These are phyloP conservation scores for Allacma fusca DNA, from an alignment of 2,888 invertebrate species.

Conservation along the genomic window DNA sequence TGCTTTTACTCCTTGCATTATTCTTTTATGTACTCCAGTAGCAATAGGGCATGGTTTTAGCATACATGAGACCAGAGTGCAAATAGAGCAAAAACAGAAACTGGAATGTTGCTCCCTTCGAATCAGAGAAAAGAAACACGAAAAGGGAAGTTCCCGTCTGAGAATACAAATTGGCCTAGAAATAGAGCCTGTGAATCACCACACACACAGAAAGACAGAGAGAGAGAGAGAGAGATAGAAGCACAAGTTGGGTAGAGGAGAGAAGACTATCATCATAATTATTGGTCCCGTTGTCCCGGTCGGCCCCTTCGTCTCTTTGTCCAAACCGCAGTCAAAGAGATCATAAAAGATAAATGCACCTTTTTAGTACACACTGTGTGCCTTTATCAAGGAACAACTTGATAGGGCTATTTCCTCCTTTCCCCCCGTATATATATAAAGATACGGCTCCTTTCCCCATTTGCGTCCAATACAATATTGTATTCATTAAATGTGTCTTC, in stretches of 20 bases:
- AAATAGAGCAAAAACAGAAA: too few species aligned
- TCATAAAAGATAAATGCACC: conserved; percentile 33
- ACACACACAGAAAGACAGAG: background rate
- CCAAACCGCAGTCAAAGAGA: conserved; percentile 21
- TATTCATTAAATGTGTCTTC: too few species aligned
- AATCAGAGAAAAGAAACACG: conserved; percentile 26
- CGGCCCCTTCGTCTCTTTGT: background rate
- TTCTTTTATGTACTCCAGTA: background rate
- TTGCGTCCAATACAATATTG: background rate
- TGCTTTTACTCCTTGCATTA: background rate
- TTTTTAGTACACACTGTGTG: conserved; percentile 24
- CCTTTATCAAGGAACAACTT: background rate
- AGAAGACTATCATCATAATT: conserved; percentile 38
- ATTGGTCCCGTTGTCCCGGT: conserved; percentile 25
- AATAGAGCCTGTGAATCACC: conserved; percentile 21
- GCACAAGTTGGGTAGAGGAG: too few species aligned
- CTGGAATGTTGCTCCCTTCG: too few species aligned
- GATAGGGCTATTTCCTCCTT: background rate
- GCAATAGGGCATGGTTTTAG: background rate
- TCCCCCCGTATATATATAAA: too few species aligned
- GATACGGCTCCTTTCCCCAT: background rate
- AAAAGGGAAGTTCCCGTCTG: conserved; percentile 32
- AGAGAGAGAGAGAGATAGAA: too few species aligned
- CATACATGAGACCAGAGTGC: too few species aligned
- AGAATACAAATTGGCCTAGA: conserved; percentile 40